Conservation (phyloP, 2,888 invertebrate genomes). For the Muschampia plurimacula region DNA sequence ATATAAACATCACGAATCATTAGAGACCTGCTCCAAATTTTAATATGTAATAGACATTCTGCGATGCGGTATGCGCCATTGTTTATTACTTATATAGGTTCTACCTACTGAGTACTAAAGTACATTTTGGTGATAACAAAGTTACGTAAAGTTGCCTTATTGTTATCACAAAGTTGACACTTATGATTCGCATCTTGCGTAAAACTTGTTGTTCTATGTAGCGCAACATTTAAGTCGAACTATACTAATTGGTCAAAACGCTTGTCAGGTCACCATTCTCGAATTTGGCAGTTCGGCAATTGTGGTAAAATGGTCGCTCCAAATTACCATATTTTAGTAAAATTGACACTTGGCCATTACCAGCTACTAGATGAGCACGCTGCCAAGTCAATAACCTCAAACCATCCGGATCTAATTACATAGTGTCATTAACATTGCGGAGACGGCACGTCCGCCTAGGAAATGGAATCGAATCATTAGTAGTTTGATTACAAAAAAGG, state of each 20-base stretch:
- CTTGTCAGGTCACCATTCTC: slow-evolving; percentile 3
- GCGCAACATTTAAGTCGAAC: slow-evolving; percentile 7
- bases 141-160: neutral
- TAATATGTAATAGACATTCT: too few relatives aligned
- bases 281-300: slow-evolving; percentile 19
- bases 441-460: slow-evolving; percentile 85
- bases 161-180: slow-evolving; percentile 4
- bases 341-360: slow-evolving; percentile 81
- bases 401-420: slow-evolving; percentile 86
- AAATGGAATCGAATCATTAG: slow-evolving; percentile 86
- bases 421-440: slow-evolving; percentile 82
- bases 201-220: neutral
- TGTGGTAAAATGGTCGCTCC: slow-evolving; percentile 57
- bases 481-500: slow-evolving; percentile 86
- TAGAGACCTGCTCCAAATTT: too few relatives aligned
- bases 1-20: too few relatives aligned
- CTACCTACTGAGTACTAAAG: neutral
- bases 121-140: neutral
- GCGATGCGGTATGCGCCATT: too few relatives aligned
- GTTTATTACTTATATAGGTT: neutral
- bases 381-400: slow-evolving; percentile 78
- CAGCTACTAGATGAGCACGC: slow-evolving; percentile 69
- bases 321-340: slow-evolving; percentile 82
- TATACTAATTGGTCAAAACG: slow-evolving; percentile 21
- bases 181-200: neutral